A percentile compares a stretch with the other conserved stretches of the same genome.
Evolutionary conservation across 2,113 vertebrate species (phyloP).

Genomic region (Ptyas mucosa): DNA sequence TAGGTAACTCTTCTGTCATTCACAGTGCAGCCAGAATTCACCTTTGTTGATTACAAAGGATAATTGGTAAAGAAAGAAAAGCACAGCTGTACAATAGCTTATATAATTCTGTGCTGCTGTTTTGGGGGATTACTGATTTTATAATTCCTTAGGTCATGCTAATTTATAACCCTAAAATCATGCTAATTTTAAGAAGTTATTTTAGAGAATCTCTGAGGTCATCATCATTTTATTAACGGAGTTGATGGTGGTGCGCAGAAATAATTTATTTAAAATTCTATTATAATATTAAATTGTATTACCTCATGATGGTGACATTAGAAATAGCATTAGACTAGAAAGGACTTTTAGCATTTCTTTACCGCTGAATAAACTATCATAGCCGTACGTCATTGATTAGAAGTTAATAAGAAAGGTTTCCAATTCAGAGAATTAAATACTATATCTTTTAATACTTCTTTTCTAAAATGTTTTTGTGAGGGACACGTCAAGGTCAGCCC

Average conservation of each 20-base stretch:
- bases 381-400: not conserved
- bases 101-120: not conserved
- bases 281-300: not conserved
- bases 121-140: not conserved
- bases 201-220: not conserved
- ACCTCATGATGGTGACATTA: not conserved
- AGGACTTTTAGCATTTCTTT: not conserved
- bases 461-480: not conserved
- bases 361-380: not conserved
- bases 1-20: slow-evolving; percentile 97
- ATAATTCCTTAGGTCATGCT: not conserved
- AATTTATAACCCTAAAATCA: not conserved
- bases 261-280: not conserved
- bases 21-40: slow-evolving; percentile 94
- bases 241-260: not conserved
- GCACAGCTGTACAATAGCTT: not conserved
- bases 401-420: not conserved
- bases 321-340: not conserved
- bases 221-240: not conserved
- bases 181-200: not conserved
- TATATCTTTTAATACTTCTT: not conserved
- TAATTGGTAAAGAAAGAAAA: not conserved
- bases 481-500: not conserved
- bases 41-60: slow-evolving; percentile 90
- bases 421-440: not conserved